These are phyloP conservation scores for Acronicta aceris DNA, from an alignment of 2,888 invertebrate genomes.

Conservation along the genomic window DNA sequence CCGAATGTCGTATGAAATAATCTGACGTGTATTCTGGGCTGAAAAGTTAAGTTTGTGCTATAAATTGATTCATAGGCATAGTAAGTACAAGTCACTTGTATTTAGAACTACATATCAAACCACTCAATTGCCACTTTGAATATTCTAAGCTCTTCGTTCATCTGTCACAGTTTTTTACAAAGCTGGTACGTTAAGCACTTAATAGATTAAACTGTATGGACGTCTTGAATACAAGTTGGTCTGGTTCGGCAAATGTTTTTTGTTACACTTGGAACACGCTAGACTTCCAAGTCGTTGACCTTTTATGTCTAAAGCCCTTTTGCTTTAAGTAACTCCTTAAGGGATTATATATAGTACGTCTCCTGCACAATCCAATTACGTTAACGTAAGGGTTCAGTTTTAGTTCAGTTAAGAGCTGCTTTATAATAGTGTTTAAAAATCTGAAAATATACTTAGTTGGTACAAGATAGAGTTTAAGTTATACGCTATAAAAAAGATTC, in stretches of 20 bases:
- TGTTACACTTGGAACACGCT: slow-evolving; percentile 27
- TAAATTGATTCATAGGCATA: no score
- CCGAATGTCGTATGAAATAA: no score
- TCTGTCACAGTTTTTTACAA: slow-evolving; percentile 31
- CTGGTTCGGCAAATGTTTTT: slow-evolving; percentile 34
- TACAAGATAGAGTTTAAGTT: no score
- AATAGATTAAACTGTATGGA: slow-evolving; percentile 36
- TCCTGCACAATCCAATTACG: neutral
- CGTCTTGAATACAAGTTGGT: slow-evolving; percentile 15
- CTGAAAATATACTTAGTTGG: no score
- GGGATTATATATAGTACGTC: neutral
- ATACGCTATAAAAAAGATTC: no score
- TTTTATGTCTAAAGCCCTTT: neutral
- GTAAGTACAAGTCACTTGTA: no score
- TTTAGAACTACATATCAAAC: neutral
- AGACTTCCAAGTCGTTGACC: slow-evolving; percentile 32
- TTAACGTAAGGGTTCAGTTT: neutral
- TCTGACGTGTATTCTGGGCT: no score
- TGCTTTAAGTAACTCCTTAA: slow-evolving; percentile 2
- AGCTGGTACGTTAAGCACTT: slow-evolving; percentile 19
- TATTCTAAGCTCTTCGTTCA: slow-evolving; percentile 3
- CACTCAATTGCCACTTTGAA: neutral
- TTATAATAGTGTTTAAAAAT: no score
- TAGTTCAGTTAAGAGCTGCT: neutral
- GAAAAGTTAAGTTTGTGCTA: no score